Conservation (phyloP, 2,888 invertebrate species). For the Acanthosepion esculentum region DNA sequence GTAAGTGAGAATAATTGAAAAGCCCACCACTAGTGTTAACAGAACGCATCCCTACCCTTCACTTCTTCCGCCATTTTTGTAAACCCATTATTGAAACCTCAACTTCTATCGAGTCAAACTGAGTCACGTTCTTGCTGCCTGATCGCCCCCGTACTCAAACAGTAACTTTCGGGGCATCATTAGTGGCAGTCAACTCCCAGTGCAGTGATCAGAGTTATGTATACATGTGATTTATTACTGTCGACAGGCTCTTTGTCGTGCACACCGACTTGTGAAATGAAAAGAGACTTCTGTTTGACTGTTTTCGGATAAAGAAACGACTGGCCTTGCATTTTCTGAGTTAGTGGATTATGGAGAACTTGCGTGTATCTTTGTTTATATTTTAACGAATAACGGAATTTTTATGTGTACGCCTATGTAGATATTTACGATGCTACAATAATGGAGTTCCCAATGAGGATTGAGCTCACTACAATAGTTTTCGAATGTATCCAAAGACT, state of each 20-base stretch:
- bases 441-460: too few species aligned
- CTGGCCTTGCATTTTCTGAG: background rate
- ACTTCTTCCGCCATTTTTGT: background rate
- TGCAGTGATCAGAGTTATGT: conserved; percentile 4
- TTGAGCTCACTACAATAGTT: too few species aligned
- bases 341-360: background rate
- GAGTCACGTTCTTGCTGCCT: background rate
- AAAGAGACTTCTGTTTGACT: conserved; percentile 20
- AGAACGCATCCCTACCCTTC: background rate
- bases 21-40: conserved; percentile 15
- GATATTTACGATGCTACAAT: background rate
- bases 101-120: background rate
- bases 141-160: background rate
- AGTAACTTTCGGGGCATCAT: background rate
- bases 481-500: too few species aligned
- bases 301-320: background rate
- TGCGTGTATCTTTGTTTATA: background rate
- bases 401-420: background rate
- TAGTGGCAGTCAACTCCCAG: conserved; percentile 10
- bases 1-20: conserved; percentile 6
- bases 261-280: background rate
- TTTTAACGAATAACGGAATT: background rate
- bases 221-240: background rate
- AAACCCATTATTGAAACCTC: conserved; percentile 6
- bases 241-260: conserved; percentile 1